phyloP scores from a whole-genome alignment of 2,113 vertebrate species.

The Sinocyclocheilus rhinocerous region DNA sequence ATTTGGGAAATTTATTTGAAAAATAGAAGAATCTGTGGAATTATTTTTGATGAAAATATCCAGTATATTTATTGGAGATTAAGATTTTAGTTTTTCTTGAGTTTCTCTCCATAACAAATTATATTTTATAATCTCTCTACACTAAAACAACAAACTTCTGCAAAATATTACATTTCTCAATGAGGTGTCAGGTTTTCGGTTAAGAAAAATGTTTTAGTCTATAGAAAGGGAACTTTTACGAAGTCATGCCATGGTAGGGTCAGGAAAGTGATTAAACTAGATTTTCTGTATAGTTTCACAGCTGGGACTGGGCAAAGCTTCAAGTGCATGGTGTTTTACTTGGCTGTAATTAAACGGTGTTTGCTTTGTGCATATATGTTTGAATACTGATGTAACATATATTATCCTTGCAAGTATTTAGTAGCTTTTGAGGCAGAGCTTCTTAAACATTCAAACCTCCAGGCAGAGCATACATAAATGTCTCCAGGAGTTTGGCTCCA shows the following conservation, averaged over 20 bases:
- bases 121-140: background rate
- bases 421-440: constrained; percentile 32
- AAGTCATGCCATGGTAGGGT: background rate
- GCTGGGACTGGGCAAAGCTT: background rate
- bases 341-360: constrained; percentile 28
- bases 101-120: background rate
- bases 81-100: background rate
- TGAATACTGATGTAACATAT: background rate
- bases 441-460: constrained; percentile 8
- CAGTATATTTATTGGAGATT: background rate
- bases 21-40: background rate
- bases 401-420: background rate
- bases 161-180: background rate
- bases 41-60: constrained; percentile 1
- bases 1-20: background rate
- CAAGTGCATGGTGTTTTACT: constrained; percentile 4
- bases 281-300: background rate
- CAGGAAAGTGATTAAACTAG: background rate
- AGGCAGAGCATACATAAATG: background rate
- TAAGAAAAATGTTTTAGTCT: background rate
- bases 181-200: no score
- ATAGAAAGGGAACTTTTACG: background rate
- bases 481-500: background rate
- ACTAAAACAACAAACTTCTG: background rate
- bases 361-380: constrained; percentile 21